These are phyloP conservation scores for Macropis europaea DNA, from an alignment of 2,888 invertebrate genomes.

Conservation along the genomic window DNA sequence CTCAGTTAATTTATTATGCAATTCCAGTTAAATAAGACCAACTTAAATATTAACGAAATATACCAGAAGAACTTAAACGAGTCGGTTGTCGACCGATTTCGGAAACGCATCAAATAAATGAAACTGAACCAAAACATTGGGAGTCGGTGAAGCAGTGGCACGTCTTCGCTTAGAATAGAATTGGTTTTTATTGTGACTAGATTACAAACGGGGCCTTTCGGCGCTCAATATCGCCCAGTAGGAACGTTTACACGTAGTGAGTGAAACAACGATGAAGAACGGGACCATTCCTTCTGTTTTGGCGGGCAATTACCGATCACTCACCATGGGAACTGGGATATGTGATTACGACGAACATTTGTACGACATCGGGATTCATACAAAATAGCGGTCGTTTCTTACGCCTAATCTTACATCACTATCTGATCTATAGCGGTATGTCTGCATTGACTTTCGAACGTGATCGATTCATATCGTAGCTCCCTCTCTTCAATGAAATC, in stretches of 20 bases:
- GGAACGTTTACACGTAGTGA: conserved; percentile 76
- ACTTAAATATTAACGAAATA: neutral
- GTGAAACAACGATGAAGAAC: conserved; percentile 67
- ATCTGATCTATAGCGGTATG: conserved; percentile 66
- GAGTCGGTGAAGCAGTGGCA: conserved; percentile 18
- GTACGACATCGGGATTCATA: conserved; percentile 78
- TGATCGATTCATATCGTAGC: conserved; percentile 47
- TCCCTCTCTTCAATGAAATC: neutral
- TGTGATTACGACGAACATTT: conserved; percentile 76
- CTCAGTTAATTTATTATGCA: neutral
- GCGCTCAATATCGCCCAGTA: conserved; percentile 75
- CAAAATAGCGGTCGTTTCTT: conserved; percentile 78
- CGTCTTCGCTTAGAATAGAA: conserved; percentile 74
- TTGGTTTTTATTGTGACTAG: conserved; percentile 80
- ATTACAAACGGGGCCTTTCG: conserved; percentile 79
- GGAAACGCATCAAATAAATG: too few relatives aligned
- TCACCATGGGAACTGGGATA: conserved; percentile 68
- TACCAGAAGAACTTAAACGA: too few relatives aligned
- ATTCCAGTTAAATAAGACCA: conserved; percentile 4
- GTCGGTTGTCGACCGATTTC: too few relatives aligned
- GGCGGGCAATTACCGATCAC: conserved; percentile 53
- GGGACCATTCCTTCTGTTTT: conserved; percentile 54
- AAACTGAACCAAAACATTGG: neutral
- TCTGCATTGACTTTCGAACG: conserved; percentile 55
- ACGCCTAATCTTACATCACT: conserved; percentile 69